These are phyloP conservation scores for human (Homo sapiens) DNA, from an alignment of 2,113 vertebrate species.

Conservation along the genomic window GRCh38 chr15:98512501-98513000, in stretches of 20 bases:
- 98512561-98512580: not conserved
- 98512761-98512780: not conserved
- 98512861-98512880: not conserved
- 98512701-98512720: not conserved
- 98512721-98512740: not conserved
- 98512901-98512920: accelerated
- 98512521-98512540: not conserved
- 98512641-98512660: not conserved
- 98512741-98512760: not conserved
- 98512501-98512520: not conserved
- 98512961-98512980: not conserved
- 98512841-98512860: not conserved
- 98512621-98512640: slow-evolving; percentile 12
- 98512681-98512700: not conserved
- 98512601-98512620: not conserved
- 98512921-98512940: too few relatives aligned
- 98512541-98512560: not conserved
- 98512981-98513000: not conserved
- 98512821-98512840: not conserved
- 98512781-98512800: not conserved
- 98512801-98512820: not conserved
- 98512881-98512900: not conserved
- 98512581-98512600: not conserved
- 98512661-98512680: not conserved
- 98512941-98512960: too few relatives aligned